Conservation (phyloP, 2,113 vertebrate species). For the Trochalopteron elliotii region DNA sequence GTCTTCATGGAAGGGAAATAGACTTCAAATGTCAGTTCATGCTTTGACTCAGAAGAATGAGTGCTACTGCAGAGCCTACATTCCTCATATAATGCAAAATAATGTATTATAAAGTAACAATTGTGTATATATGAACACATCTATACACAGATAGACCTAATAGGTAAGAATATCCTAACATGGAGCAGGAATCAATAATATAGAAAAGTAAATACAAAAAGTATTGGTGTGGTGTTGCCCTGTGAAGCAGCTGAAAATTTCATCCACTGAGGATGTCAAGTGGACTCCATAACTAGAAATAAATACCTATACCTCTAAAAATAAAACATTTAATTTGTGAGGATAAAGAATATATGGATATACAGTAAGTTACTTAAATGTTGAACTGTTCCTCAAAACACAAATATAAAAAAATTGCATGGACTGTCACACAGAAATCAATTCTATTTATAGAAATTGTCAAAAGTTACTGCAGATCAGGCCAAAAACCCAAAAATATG, state of each 20-base stretch:
- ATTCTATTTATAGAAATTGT: background rate
- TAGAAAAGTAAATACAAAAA: background rate
- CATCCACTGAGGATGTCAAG: background rate
- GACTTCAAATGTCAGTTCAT: background rate
- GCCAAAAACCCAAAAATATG: background rate
- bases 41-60: background rate
- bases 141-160: background rate
- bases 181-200: background rate
- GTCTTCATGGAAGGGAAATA: background rate
- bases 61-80: background rate
- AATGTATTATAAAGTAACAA: background rate
- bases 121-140: background rate
- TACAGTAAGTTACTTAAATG: background rate
- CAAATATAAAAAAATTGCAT: background rate
- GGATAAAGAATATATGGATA: background rate
- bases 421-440: background rate
- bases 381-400: background rate
- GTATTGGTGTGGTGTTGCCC: background rate
- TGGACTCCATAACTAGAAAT: background rate
- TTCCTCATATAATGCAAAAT: background rate
- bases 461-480: background rate
- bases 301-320: background rate
- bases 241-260: background rate
- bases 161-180: background rate
- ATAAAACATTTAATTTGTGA: background rate